Evolutionary conservation across 2,888 invertebrate genomes (phyloP).

Genomic region (Acleris emargana): DNA sequence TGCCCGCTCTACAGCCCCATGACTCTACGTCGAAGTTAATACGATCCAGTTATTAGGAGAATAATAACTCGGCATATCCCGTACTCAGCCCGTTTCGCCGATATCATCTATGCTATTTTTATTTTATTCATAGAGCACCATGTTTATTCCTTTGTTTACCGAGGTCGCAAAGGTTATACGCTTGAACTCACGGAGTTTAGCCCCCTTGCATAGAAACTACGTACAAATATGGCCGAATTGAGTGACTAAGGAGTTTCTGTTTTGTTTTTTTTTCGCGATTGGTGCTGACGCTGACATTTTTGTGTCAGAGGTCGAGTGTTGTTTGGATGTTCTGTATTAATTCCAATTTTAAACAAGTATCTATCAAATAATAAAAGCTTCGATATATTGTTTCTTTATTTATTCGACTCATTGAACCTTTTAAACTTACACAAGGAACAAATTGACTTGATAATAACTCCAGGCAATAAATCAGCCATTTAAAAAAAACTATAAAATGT

Average conservation of each 20-base stretch:
- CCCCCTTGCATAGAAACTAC: conserved; percentile 9
- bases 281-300: background rate
- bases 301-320: conserved; percentile 2
- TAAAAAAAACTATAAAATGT: conserved; percentile 34
- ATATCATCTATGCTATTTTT: conserved; percentile 80
- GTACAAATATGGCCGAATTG: background rate
- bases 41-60: conserved; percentile 77
- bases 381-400: background rate
- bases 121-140: conserved; percentile 81
- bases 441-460: background rate
- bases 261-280: conserved; percentile 13
- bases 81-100: conserved; percentile 71
- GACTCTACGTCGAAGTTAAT: conserved; percentile 65
- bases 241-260: conserved; percentile 1
- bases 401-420: background rate
- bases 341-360: background rate
- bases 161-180: conserved; percentile 30
- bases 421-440: background rate
- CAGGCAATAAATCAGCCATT: conserved; percentile 24
- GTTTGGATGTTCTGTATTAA: background rate
- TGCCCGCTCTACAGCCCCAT: conserved; percentile 49
- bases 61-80: conserved; percentile 79
- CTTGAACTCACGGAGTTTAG: conserved; percentile 5
- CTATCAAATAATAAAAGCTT: background rate
- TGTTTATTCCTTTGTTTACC: conserved; percentile 82